Evolutionary conservation across 2,113 vertebrate genomes (phyloP).

Genomic region (Telmatochromis sp.): DNA sequence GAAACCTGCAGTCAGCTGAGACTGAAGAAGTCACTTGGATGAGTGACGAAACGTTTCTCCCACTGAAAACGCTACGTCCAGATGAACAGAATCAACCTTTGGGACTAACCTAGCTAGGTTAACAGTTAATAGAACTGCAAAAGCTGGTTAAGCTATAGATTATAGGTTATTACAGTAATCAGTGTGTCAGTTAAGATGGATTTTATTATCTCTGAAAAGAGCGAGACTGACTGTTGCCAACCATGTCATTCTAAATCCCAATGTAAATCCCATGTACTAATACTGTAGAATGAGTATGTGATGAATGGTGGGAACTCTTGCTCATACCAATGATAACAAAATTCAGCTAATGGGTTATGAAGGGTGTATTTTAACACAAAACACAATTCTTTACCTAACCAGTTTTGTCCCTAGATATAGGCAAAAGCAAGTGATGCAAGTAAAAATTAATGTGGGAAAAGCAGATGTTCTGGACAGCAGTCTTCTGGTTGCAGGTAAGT

Average conservation of each 20-base stretch:
- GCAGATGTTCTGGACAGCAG: background rate
- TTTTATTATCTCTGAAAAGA: background rate
- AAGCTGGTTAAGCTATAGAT: background rate
- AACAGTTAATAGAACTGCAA: background rate
- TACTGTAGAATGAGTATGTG: background rate
- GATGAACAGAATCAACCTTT: background rate
- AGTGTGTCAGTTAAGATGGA: background rate
- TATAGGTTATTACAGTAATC: background rate
- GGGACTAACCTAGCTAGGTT: background rate
- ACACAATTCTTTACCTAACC: background rate
- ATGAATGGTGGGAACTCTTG: background rate
- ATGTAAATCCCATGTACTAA: background rate
- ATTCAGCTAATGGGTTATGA: background rate
- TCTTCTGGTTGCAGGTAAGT: background rate
- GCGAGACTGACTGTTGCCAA: accelerated
- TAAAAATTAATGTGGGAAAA: background rate
- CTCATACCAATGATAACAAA: background rate
- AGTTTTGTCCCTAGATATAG: background rate
- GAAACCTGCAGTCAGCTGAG: background rate
- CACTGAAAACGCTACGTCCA: background rate
- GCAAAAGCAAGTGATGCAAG: background rate
- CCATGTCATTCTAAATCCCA: background rate
- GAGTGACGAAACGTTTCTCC: background rate
- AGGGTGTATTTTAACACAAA: background rate
- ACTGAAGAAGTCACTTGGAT: background rate